Base-by-base conservation (phyloP, 2,113 vertebrate species). In the Merops nubicus region DNA sequence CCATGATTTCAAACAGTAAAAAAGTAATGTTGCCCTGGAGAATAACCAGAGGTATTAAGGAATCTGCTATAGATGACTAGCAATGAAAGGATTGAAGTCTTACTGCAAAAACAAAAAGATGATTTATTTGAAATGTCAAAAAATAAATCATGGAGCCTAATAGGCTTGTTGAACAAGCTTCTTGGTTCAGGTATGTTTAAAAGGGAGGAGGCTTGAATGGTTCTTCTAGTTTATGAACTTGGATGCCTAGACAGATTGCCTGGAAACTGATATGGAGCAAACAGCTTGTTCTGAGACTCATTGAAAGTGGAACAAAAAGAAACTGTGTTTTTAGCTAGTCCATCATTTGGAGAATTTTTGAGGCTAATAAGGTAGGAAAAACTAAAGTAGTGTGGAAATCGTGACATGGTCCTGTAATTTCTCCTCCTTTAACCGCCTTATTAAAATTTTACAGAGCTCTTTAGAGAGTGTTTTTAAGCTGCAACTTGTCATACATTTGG, bases 191-290 rank as follows among this genome's bases (percentile, higher is more conserved):
- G 8, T 36, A 12, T 74, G 15, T 86, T 82, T 91, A 69, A 86
- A 81, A 80, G 50, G 29, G 57, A 67, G 43, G 21, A 72, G 57
- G 7, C 62, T 86, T 89, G 67, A 87, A 86, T 65, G 29, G 20
- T 53, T 48, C 60, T 89, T 81, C 51, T 79, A 14, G 38, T 79
- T 77, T 70, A 43, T 89, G 53, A 85, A 76, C 69, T 36, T 75
- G 72, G 56, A 89, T 91, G 63, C 89, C 80, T 62, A 45, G 68
- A 60, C 47, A 81, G 64, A 89, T 70, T 62, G 63, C 92, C 76
- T 89, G 60, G 91, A 96, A 93, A 94, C 88, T 69, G 48, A 51
- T 79, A 81, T n/a, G 1, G 54, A 82, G 87, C 72, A 95, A 90
- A 67, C 62, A 78, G 25, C 65, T 88, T 91, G 54, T 83, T 89